Evolutionary conservation across 2,888 invertebrate genomes (phyloP), one percentile per base, ranked within the genome.

Genomic region (Papilio gigon): DNA sequence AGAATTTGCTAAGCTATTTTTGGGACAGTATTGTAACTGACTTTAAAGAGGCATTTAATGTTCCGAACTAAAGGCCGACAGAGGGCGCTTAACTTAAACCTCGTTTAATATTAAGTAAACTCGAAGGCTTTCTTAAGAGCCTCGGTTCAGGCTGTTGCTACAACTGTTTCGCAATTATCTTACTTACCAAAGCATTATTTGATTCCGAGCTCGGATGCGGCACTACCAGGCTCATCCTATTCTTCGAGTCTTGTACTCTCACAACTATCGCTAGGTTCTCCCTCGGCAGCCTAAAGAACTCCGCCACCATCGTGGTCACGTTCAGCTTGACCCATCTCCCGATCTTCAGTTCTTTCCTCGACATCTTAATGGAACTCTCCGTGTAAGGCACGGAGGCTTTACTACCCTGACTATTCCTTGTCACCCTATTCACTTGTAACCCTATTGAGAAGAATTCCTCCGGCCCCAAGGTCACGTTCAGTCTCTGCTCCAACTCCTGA

Each of bases 191-290:
- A 79, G 89, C 87, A 78, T 87, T 86, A 81, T 90, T 91, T 80
- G 88, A 90, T 84, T 91, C 93, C 77, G 91, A 93, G 84, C 84
- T 94, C 61, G 94, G 93, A 83, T 95, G 95, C n/a, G 95, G 95
- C 76, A 95, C 94, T 58, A 95, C 93, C 75, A 95, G 91, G 74
- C 93, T 93, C 83, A 93, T 93, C 80, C 93, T 93, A 84, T 85
- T 88, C 87, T 88, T 94, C 73, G 93, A 93, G 83, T 93, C 94
- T 80, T 93, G 93, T 75, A 93, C 94, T 85, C 95, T 95, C 75
- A 97, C 93, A 25, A 96, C 94, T 77, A 97, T 94, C 47, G 96
- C 97, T 77, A 95, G 93, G 81, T 95, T 96, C 77, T 95, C 95
- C 68, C 94, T 91, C 3, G 95, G 95, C 81, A 94, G 93, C 74